These are phyloP conservation scores for Diarsia dahlii DNA, from an alignment of 2,888 invertebrate species.

Conservation along the genomic window DNA sequence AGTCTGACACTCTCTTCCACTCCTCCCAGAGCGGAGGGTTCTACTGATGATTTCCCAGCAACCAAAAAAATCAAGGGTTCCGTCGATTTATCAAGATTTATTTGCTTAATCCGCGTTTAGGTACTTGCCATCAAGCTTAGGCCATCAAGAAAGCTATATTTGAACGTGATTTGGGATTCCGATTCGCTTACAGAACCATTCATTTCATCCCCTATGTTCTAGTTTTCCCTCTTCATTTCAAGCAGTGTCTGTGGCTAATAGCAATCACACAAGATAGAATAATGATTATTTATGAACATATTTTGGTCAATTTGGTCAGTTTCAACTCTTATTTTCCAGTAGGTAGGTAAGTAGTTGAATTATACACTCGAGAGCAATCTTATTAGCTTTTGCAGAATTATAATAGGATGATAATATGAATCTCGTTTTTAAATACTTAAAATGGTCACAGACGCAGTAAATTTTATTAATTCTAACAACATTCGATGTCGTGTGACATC, in stretches of 20 bases:
- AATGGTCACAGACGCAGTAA: no score
- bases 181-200: slow-evolving; percentile 12
- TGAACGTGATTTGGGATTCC: slow-evolving; percentile 15
- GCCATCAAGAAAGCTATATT: not conserved
- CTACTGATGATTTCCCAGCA: no score
- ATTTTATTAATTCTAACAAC: no score
- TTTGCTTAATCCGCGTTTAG: not conserved
- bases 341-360: no score
- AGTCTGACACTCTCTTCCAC: no score
- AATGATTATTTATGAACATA: not conserved
- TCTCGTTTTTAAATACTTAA: no score
- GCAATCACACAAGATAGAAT: not conserved
- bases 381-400: no score
- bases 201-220: not conserved
- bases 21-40: no score
- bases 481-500: no score
- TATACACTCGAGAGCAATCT: no score
- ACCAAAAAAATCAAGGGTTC: slow-evolving; percentile 14
- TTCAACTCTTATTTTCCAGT: not conserved
- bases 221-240: not conserved
- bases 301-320: not conserved
- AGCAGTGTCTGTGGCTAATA: not conserved
- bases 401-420: no score
- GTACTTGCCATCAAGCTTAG: not conserved
- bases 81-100: no score